A percentile compares a stretch with the other conserved stretches of the same genome.
These are phyloP conservation scores for Lobophora halterata DNA, from an alignment of 2,888 invertebrate genomes.

Conservation along the genomic window DNA sequence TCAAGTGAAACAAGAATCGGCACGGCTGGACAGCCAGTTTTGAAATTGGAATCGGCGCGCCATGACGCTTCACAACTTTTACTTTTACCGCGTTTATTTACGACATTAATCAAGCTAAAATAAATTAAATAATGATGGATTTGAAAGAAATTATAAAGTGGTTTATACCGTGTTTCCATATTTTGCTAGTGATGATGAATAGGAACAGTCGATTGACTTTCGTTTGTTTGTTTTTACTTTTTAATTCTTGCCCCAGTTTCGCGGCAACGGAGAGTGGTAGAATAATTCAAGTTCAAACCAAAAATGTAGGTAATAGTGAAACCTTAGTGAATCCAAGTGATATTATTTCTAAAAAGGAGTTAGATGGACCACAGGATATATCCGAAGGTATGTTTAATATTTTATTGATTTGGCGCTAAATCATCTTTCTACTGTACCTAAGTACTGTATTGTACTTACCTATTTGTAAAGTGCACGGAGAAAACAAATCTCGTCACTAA, in stretches of 20 bases:
- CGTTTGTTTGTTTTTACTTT: conserved; percentile 30
- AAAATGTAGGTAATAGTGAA: conserved; percentile 30
- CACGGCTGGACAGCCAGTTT: conserved; percentile 33
- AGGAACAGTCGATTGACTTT: conserved; percentile 24
- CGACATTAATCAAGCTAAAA: conserved; percentile 13
- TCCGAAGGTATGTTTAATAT: conserved; percentile 25
- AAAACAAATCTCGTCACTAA: too few species aligned
- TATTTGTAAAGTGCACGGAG: too few species aligned
- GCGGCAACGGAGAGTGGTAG: conserved; percentile 16
- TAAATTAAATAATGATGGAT: conserved; percentile 58
- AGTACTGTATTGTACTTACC: too few species aligned
- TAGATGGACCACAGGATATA: conserved; percentile 7
- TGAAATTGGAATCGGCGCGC: conserved; percentile 33
- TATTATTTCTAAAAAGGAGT: conserved; percentile 10
- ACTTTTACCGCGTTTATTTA: conserved; percentile 13
- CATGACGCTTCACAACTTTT: conserved; percentile 42
- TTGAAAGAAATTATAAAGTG: conserved; percentile 74
- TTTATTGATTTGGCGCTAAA: too few species aligned
- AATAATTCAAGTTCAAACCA: conserved; percentile 26
- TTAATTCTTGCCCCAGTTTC: conserved; percentile 19
- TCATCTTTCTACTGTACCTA: too few species aligned
- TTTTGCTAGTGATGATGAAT: conserved; percentile 43
- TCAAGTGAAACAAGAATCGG: conserved; percentile 64
- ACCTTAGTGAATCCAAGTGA: conserved; percentile 32
- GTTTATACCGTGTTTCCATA: conserved; percentile 73